Evolutionary conservation across 2,888 invertebrate genomes (phyloP), one percentile per base, ranked within the genome.

Genomic region (Brachycybe producta): DNA sequence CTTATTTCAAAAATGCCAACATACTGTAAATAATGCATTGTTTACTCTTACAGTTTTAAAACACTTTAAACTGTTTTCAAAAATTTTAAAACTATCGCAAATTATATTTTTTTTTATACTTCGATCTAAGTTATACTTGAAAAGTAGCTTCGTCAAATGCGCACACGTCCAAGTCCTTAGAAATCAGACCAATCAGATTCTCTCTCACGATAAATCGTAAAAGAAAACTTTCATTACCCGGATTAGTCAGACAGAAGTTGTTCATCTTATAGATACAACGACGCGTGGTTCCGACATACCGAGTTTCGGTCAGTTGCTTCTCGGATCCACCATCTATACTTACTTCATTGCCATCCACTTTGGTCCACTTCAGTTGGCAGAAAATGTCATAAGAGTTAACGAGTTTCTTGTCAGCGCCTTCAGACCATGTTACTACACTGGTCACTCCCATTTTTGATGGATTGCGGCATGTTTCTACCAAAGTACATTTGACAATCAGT

Each of bases 351-450:
- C 5, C 3, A 5, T 27, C 43, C 38, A 8, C 15, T 26, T 43
- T 15, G 26, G n/a, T n/a, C 43, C 43, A 43, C 13, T 13, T 13
- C 24, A 43, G 26, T 15, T 30, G 26, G 21, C 43, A 43, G 28
- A 27, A 28, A n/a, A 43, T n/a, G 43, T 43, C 43, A 30, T 27
- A 43, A n/a, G 17, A 24, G 28, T 43, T 30, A 15, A 43, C 15
- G 3, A 43, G 27, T n/a, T 32, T 32, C 27, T 23, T 19, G 5
- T 26, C 27, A 15, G n/a, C 28, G 7, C 43, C 43, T 3, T 30
- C 43, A n/a, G 27, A 27, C 43, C 43, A 43, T 3, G 26, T 43
- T 17, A 43, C n/a, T n/a, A 43, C 43, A 30, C 43, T 27, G 15
- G 43, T 27, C 24, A 43, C 43, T 7, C 28, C n/a, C 43, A 43